These are phyloP conservation scores for Peromyscus nudipes DNA, from an alignment of 2,797 vertebrate species.

Conservation along the genomic window DNA sequence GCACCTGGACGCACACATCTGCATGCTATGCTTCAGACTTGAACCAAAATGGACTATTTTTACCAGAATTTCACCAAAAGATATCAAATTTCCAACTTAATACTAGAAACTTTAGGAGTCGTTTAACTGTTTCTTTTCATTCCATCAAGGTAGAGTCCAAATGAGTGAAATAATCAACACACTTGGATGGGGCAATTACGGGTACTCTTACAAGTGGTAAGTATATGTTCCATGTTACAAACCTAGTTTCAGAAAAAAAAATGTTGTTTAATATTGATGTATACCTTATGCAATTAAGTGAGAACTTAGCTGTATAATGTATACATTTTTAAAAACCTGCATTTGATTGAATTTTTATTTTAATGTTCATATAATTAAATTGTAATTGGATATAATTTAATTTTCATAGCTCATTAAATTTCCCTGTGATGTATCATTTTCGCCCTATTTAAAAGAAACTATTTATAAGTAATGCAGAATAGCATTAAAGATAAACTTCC, in stretches of 20 bases:
- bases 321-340: not conserved
- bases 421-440: not conserved
- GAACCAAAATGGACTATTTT: not conserved
- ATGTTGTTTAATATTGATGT: not conserved
- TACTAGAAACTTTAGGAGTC: not conserved
- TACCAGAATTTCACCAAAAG: not conserved
- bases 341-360: slow-evolving; percentile 49
- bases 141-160: not conserved
- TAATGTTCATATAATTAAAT: slow-evolving; percentile 36
- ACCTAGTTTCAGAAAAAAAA: not conserved
- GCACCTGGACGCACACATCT: not conserved
- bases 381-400: slow-evolving; percentile 54
- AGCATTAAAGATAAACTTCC: not conserved
- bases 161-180: not conserved
- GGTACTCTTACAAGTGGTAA: not conserved
- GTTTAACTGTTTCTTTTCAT: not conserved
- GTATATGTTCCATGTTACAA: not conserved
- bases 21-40: not conserved
- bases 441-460: not conserved
- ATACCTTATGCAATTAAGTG: not conserved
- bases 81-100: not conserved
- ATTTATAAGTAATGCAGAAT: slow-evolving; percentile 27
- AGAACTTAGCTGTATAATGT: not conserved
- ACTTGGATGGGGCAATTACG: not conserved
- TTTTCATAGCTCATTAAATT: slow-evolving; percentile 34